Base-by-base conservation (phyloP, 1,140 invertebrate species). In the Chlorops oryzae region DNA sequence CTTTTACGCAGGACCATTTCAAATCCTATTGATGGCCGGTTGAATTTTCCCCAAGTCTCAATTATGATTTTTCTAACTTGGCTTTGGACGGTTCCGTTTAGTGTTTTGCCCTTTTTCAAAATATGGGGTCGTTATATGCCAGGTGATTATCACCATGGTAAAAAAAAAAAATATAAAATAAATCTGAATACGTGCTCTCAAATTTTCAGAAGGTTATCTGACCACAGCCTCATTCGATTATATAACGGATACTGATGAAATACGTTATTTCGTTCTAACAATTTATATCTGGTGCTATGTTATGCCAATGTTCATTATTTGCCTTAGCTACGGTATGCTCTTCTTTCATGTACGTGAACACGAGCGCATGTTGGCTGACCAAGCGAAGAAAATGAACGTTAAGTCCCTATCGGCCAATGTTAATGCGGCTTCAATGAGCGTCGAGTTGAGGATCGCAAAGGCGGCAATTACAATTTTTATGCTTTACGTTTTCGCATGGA, bases 331-430 rank as follows among this genome's bases (percentile, higher is more conserved):
- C 62, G 80, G 77, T 1, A 81, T 82, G 53, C 77, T 88, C 2
- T 80, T 86, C 22, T 76, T 79, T 25, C 86, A 88, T 47, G 65
- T 69, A 1, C 77, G 81, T 1, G 75, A 76, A 20, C 88, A 92
- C 65, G 87, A 90, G 60, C 81, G 82, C 59, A 87, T 89, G 80
- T 77, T 92, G 37, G 76, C 79, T 34, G 82, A 84, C 17, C 85
- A 88, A 77, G 86, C 86, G 0, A 86, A 86, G 69, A 87, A 86
- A 63, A 89, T 88, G 86, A 89, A 89, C 57, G 82, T 88, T 0
- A 86, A 87, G 59, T 86, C 83, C 0, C 63, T 89, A 4, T 77
- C 82, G 10, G 79, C 80, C 1, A 85, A 85, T 65, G 80, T 84
- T 57, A 84, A 83, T 39, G 78, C 81, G 35, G 78, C 80, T 2